phyloP scores from a whole-genome alignment of 1,140 invertebrate species.

The Zaprionus vittiger region DNA sequence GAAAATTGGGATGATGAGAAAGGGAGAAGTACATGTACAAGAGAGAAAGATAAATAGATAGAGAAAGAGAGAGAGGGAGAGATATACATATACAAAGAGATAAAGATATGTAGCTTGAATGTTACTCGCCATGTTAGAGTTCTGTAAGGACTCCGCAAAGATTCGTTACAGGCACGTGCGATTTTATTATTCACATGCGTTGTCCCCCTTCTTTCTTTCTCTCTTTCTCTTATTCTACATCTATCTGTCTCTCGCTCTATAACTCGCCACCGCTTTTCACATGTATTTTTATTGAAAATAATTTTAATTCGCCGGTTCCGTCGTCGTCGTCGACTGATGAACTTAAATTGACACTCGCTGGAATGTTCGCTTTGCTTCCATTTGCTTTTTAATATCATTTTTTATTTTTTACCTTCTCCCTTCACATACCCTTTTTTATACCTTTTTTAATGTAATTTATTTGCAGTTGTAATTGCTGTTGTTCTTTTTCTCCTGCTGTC shows the following conservation, averaged over 20 bases:
- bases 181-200: constrained; percentile 51
- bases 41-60: too few relatives aligned
- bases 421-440: constrained; percentile 24
- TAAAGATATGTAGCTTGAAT: background rate
- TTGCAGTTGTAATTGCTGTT: constrained; percentile 69
- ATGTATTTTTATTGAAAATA: constrained; percentile 51
- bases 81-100: background rate
- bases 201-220: constrained; percentile 6
- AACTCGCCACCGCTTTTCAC: constrained; percentile 12
- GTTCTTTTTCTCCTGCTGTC: constrained; percentile 21
- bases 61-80: background rate
- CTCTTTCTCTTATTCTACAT: background rate
- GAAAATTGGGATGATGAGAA: too few relatives aligned
- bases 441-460: constrained; percentile 81
- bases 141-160: background rate
- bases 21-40: too few relatives aligned
- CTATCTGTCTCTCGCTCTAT: constrained; percentile 2
- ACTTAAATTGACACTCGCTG: constrained; percentile 74
- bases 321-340: constrained; percentile 52
- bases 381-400: constrained; percentile 33
- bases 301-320: constrained; percentile 44
- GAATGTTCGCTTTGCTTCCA: constrained; percentile 54
- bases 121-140: background rate
- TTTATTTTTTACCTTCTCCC: constrained; percentile 18
- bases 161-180: constrained; percentile 1